Base-by-base conservation (phyloP, 2,113 vertebrate species). In the Misgurnus anguillicaudatus region DNA sequence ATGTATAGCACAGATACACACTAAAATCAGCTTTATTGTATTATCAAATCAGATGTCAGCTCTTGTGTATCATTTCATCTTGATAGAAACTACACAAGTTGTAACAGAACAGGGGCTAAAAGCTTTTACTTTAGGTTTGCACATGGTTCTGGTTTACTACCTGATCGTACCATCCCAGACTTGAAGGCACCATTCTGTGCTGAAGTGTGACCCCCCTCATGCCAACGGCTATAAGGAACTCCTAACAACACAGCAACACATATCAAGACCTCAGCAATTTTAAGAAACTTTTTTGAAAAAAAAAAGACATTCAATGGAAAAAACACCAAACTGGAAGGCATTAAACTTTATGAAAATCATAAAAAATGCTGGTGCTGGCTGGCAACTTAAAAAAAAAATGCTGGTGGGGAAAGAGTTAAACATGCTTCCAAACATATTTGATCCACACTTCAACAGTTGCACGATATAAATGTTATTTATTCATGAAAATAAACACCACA, bases 121-220 rank as follows among this genome's bases (percentile, higher is more conserved):
- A 0, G 1, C 16, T 70, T 55, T 51, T 53, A 9, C 9, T 69
- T 51, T 4, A 48, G 24, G 14, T 51, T 14, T 53, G 47, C 14
- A 38, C 6, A 14, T 31, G 7, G 24, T 70, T 53, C 39, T 13
- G 24, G 9, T 36, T 51, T n/a, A n/a, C n/a, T n/a, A 99, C 98
- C 95, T 99, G 97, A 62, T 98, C 97, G 3, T 99, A 95, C 98
- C 97, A 99, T 83, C 95, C 95, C 84, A 95, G 89, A 61, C 94
- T 93, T 3, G 94, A 89, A 39, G 94, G 93, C 69, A 97, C 93
- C 17, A 98, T 92, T 83, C 94, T 90, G 85, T 99, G 97, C 89
- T 97, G 95, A 4, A 99, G 93, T 4, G 96, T 99, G 45, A 96
- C 95, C 83, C 95, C 96, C 89, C 94, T 94, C 21, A 99, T 89